Evolutionary conservation across 2,888 invertebrate species (phyloP), one percentile per base, ranked within the genome.

Genomic region (Carterocephalus palaemon): DNA sequence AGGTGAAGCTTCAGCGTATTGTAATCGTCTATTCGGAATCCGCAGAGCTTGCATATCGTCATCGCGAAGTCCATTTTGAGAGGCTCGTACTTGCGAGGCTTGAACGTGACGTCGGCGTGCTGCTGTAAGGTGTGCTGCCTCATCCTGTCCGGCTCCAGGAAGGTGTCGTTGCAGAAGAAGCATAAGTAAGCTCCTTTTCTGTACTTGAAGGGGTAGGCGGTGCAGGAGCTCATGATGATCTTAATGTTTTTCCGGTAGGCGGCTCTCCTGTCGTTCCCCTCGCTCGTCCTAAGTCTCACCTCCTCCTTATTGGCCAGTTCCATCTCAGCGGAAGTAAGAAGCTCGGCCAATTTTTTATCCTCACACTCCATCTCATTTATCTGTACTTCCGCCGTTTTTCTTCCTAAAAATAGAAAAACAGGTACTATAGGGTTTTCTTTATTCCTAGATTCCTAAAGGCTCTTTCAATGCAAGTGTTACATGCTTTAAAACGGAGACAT

Each of bases 321-420:
- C 43, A 17, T 7, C 16, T 36, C 32, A 22, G 47, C 49, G 10
- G 56, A 46, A 33, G 51, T 45, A 17, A 52, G 46, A 28, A 52
- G 52, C 19, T 23, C 36, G 7, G 31, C 16, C 54, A 26, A 58
- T 59, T 52, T 67, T 49, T 51, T 51, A 45, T 65, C 61, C 48
- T 69, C 68, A 32, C 60, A 64, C 52, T 67, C 68, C 66, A 68
- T 65, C 62, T 74, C 75, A 62, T 75, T 77, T 53, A 75, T 66
- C 46, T 66, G 54, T 63, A 70, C 63, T 29, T 69, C 77, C 60
- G 71, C 70, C 32, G 59, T 54, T 72, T 75, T 75, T 67, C 70
- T 70, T 77, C 85, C 84, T 85, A 85, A 82, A 85, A 85, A 85
- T 81, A 85, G 75, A 84, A 83, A 82, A 84, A 78, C 51, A 62